These are phyloP conservation scores for Lycocerus yunnanus DNA, from an alignment of 2,888 invertebrate species.

Conservation along the genomic window DNA sequence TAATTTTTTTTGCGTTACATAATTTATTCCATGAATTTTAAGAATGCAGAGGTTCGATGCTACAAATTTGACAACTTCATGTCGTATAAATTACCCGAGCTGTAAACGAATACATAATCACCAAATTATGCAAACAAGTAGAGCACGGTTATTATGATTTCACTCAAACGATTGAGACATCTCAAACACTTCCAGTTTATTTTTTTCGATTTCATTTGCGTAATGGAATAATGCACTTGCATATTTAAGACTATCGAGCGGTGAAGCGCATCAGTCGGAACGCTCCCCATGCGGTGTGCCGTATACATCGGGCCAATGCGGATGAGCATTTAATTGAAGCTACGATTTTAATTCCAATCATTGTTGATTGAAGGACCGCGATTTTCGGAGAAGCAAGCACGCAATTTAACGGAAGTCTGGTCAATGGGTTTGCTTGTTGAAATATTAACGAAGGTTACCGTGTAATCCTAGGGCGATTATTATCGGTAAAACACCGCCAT, in stretches of 20 bases:
- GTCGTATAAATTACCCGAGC: not conserved
- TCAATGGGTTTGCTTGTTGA: not conserved
- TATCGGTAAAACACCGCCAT: not conserved
- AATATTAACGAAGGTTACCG: not conserved
- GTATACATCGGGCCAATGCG: not conserved
- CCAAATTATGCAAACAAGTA: not conserved
- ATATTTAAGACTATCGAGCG: not conserved
- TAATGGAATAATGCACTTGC: not conserved
- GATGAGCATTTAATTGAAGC: not conserved
- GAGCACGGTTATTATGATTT: not conserved
- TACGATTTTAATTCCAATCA: not conserved
- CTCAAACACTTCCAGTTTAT: not conserved
- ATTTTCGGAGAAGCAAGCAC: not conserved
- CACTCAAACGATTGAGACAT: not conserved
- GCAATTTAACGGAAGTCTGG: not conserved
- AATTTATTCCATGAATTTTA: not conserved
- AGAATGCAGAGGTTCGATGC: not conserved
- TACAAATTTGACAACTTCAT: not conserved
- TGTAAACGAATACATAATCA: not conserved
- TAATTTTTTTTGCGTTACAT: not conserved
- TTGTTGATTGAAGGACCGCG: not conserved
- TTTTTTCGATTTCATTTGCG: not conserved
- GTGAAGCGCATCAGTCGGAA: not conserved
- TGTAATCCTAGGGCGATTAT: not conserved
- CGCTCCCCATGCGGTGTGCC: too few species aligned